Conservation (phyloP, 2,888 invertebrate species). For the Lumbricus terrestris region DNA sequence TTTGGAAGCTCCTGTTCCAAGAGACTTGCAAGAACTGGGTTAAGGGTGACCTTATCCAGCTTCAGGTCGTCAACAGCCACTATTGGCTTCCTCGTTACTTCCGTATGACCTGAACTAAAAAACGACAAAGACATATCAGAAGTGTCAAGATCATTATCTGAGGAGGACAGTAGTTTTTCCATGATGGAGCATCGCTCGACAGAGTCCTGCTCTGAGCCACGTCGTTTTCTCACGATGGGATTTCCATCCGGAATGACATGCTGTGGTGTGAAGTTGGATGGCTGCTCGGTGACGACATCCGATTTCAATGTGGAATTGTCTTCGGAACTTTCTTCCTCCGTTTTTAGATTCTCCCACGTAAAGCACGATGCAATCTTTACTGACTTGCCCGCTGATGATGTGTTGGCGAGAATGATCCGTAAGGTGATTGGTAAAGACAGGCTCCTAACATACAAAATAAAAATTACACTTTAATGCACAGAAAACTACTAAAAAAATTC, state of each 20-base stretch:
- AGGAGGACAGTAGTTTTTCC: neutral
- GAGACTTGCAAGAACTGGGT: neutral
- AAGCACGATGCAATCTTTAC: slow-evolving; percentile 3
- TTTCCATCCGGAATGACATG: neutral
- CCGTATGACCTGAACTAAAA: neutral
- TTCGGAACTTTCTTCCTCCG: neutral
- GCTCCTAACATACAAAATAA: neutral
- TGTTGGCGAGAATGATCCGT: neutral
- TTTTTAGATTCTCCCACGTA: neutral
- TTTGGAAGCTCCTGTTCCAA: neutral
- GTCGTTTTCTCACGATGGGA: neutral
- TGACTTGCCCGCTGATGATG: neutral
- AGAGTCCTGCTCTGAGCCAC: neutral
- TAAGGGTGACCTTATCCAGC: neutral
- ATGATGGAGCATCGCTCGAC: neutral
- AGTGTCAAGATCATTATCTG: neutral
- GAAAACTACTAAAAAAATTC: neutral
- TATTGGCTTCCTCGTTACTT: neutral
- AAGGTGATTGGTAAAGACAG: neutral
- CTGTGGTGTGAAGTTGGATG: no score
- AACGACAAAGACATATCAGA: neutral
- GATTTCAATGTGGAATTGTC: neutral
- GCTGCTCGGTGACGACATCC: neutral
- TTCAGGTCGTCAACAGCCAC: neutral
- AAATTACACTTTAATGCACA: neutral